phyloP scores from a whole-genome alignment of 2,797 vertebrate genomes.

The Onychomys torridus region DNA sequence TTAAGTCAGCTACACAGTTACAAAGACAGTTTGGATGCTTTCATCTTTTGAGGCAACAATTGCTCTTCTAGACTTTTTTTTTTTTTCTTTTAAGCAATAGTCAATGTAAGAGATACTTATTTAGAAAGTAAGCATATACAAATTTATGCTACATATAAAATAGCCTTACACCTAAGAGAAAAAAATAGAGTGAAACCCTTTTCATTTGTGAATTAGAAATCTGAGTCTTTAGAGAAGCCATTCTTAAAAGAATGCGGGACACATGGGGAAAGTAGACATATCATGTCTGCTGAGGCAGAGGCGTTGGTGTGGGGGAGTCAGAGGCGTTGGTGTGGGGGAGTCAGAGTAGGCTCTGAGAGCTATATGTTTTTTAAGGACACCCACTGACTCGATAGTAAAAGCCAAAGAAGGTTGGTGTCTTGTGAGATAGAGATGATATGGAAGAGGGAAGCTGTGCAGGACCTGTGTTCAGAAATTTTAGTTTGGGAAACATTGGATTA shows the following conservation, averaged over 20 bases:
- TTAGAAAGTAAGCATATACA: constrained; percentile 1
- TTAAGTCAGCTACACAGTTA: background rate
- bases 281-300: background rate
- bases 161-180: constrained; percentile 4
- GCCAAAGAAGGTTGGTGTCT: background rate
- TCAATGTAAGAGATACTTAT: background rate
- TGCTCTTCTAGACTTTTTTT: constrained; percentile 23
- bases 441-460: background rate
- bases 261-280: background rate
- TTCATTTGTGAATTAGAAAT: constrained; percentile 30
- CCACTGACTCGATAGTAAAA: constrained; percentile 49
- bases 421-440: background rate
- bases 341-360: background rate
- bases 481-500: background rate
- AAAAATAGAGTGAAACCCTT: background rate
- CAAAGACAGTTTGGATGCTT: constrained; percentile 30
- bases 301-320: background rate
- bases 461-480: background rate
- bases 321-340: background rate
- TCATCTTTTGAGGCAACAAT: constrained; percentile 22
- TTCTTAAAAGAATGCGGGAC: background rate
- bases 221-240: background rate
- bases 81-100: constrained; percentile 32
- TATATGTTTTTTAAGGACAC: background rate
- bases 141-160: background rate